Evolutionary conservation across 1,140 invertebrate genomes (phyloP).

Genomic region (Eupeodes corollae): DNA sequence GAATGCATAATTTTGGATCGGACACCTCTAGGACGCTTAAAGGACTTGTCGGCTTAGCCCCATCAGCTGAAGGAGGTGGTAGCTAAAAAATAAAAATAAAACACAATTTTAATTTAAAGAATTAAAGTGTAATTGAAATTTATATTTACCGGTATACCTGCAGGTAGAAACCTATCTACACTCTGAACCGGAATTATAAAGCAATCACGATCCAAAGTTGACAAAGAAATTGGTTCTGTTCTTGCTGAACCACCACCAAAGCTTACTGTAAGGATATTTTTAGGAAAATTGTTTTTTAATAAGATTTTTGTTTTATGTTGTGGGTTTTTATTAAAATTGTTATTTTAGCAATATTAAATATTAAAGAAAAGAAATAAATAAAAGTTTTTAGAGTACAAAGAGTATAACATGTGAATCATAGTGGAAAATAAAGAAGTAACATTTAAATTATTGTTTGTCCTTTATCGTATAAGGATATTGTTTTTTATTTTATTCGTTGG

Average conservation of each 20-base stretch:
- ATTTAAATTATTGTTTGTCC: no score
- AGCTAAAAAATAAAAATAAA: constrained; percentile 17
- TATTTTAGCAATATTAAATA: no score
- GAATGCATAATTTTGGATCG: constrained; percentile 73
- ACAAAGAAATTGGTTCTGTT: constrained; percentile 57
- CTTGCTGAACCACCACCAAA: constrained; percentile 33
- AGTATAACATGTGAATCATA: no score
- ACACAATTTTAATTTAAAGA: neutral
- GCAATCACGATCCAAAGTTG: constrained; percentile 70
- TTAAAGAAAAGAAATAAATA: no score
- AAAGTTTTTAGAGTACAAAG: no score
- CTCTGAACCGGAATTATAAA: constrained; percentile 81
- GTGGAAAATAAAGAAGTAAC: no score
- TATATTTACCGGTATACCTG: constrained; percentile 63
- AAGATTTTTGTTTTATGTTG: no score
- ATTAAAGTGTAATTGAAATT: neutral
- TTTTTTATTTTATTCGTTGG: no score
- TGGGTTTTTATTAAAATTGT: no score
- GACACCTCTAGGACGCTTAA: constrained; percentile 71
- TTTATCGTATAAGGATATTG: no score
- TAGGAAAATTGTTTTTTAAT: no score
- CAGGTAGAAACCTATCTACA: constrained; percentile 71
- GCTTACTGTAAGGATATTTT: constrained; percentile 19
- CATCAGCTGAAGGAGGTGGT: constrained; percentile 43
- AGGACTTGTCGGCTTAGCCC: constrained; percentile 45